Conservation (phyloP, 64 coral and sea anemone genomes). For the Pachyseris speciosa region DNA sequence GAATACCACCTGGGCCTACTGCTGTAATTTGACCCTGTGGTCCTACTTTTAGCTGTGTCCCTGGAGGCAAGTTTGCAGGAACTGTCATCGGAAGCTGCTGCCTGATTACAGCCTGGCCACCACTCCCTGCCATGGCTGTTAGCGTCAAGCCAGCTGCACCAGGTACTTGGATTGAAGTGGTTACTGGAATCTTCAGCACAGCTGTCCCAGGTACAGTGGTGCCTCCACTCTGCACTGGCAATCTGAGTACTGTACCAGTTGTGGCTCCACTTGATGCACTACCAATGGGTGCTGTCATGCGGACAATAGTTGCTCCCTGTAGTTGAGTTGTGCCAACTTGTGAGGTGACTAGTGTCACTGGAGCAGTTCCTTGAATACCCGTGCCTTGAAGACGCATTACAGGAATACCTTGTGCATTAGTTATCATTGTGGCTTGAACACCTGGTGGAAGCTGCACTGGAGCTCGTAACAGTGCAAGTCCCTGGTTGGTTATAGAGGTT, state of each 20-base stretch:
- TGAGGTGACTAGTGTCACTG: conserved; percentile 79
- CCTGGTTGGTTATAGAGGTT: conserved; percentile 70
- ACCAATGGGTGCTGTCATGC: conserved; percentile 75
- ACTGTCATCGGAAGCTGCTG: conserved; percentile 67
- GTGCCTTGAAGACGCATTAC: conserved; percentile 91
- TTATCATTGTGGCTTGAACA: conserved; percentile 95
- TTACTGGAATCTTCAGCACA: conserved; percentile 8
- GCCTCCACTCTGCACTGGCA: conserved; percentile 57
- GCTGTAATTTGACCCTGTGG: conserved; percentile 86
- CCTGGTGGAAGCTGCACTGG: conserved; percentile 91
- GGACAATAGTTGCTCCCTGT: conserved; percentile 86
- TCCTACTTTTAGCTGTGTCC: conserved; percentile 84
- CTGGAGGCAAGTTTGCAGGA: conserved; percentile 80
- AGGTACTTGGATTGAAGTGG: conserved; percentile 53
- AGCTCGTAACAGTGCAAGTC: conserved; percentile 77
- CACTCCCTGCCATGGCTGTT: conserved; percentile 17
- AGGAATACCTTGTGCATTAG: conserved; percentile 90
- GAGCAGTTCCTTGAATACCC: conserved; percentile 79
- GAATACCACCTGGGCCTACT: conserved; percentile 86
- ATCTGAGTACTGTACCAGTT: conserved; percentile 57
- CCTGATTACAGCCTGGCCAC: conserved; percentile 25
- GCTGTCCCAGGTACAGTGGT: conserved; percentile 7
- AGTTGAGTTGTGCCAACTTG: conserved; percentile 75
- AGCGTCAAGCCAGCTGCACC: conserved; percentile 12
- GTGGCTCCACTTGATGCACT: conserved; percentile 33